These are phyloP conservation scores for Kryphioiulus occultus DNA, from an alignment of 2,888 invertebrate species.

Conservation along the genomic window DNA sequence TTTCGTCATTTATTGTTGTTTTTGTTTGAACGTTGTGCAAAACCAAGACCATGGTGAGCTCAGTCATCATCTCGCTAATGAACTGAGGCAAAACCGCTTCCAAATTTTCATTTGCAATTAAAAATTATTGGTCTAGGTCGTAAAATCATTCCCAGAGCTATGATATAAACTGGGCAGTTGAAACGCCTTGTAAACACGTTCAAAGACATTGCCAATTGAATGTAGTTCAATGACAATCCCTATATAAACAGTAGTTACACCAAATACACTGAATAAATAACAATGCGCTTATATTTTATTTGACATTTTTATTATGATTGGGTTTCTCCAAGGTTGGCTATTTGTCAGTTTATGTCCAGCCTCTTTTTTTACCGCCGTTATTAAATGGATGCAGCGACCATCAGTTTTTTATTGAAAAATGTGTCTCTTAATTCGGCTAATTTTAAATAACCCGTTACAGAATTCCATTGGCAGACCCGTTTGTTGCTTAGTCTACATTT, in stretches of 20 bases:
- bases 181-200: background rate
- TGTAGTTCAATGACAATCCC: conserved; percentile 19
- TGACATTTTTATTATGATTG: conserved; percentile 32
- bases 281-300: background rate
- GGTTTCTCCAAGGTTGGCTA: background rate
- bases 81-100: background rate
- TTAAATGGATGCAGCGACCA: conserved; percentile 34
- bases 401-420: conserved; percentile 3
- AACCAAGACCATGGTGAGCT: background rate
- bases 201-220: conserved; percentile 9
- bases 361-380: background rate
- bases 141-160: background rate
- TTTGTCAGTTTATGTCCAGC: conserved; percentile 32
- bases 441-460: conserved; percentile 3
- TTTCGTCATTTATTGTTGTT: no score
- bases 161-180: background rate
- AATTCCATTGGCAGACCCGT: conserved; percentile 9
- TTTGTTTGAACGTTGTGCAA: background rate
- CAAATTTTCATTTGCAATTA: background rate
- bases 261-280: background rate
- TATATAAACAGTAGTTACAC: conserved; percentile 21
- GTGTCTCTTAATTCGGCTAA: conserved; percentile 18
- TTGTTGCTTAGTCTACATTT: background rate
- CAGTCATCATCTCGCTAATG: background rate
- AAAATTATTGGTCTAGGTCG: background rate